Base-by-base conservation (phyloP, 2,113 vertebrate genomes). In the Aix galericulata region DNA sequence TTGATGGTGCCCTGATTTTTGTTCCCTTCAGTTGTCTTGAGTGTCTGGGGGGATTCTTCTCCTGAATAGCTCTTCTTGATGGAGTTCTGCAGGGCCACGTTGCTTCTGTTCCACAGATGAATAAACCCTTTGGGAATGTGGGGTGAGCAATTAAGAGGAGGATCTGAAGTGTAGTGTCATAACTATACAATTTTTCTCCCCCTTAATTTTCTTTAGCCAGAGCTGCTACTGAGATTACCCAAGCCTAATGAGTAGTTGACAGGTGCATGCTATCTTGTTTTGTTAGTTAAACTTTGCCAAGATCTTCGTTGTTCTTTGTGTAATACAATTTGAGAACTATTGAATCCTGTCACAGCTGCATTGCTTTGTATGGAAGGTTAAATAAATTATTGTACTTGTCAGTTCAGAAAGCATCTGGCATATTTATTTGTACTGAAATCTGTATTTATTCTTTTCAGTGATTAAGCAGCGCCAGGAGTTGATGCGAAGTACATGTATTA, bases 11-110 rank as follows among this genome's bases (percentile, higher is more conserved):
- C 36, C 25, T 68, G 48, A 10, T 50, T 88, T 88, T 91, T 16
- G 56, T 63, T 50, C 34, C 32, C 16, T 21, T 50, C 14, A 8
- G 15, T 38, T 18, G 63, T 75, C 52, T 8, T 4, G 46, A n/a
- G 20, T 68, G 27, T 76, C 38, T 29, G 26, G 9, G 15, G 32
- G 11, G 20, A 5, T 31, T 60, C 4, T 67, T 73, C 15, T 67
- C 17, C 32, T 2, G 0, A 2, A 0, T 38, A 31, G 38, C 31
- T 81, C 8, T 17, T 38, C 32, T 36, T n/a, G 25, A 14, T 82
- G 75, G 17, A 44, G 25, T 64, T 91, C 42, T 58, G 52, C 14
- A 67, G 72, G 53, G 42, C 62, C 10, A 13, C 0, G 0, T 80
- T 78, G 69, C 14, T 87, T 69, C 48, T 17, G 22, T 44, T 38